A percentile compares a stretch with the other conserved stretches of the same genome.
Evolutionary conservation across 2,888 invertebrate species (phyloP).

Genomic region (Lepidochrysops patricia): DNA sequence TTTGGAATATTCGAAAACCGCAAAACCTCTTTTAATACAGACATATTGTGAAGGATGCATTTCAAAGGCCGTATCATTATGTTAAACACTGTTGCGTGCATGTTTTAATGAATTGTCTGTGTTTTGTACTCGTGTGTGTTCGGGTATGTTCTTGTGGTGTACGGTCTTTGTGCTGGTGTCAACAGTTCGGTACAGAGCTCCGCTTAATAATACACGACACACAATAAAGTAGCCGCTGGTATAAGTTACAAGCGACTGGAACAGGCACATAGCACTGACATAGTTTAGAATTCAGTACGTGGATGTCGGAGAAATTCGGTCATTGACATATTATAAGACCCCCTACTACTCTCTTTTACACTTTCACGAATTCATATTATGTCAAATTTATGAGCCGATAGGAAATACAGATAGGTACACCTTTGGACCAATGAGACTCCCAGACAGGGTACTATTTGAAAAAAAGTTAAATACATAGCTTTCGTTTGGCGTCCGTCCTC

Average conservation of each 20-base stretch:
- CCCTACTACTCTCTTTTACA: too few relatives aligned
- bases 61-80: background rate
- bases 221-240: conserved; percentile 38
- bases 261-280: too few relatives aligned
- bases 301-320: too few relatives aligned
- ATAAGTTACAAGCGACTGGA: conserved; percentile 26
- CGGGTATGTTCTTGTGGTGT: background rate
- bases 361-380: too few relatives aligned
- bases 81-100: background rate
- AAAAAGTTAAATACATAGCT: too few relatives aligned
- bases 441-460: too few relatives aligned
- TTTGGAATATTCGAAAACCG: background rate
- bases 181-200: conserved; percentile 19
- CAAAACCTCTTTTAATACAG: background rate
- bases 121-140: background rate
- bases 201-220: conserved; percentile 57
- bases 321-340: too few relatives aligned
- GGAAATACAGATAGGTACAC: too few relatives aligned
- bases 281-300: too few relatives aligned
- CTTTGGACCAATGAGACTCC: too few relatives aligned
- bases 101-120: background rate
- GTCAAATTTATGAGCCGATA: too few relatives aligned
- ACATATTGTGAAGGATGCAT: background rate
- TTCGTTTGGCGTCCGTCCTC: too few relatives aligned
- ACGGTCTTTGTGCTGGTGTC: background rate